phyloP scores from a whole-genome alignment of 64 coral and sea anemone species.

The Montipora sp. region DNA sequence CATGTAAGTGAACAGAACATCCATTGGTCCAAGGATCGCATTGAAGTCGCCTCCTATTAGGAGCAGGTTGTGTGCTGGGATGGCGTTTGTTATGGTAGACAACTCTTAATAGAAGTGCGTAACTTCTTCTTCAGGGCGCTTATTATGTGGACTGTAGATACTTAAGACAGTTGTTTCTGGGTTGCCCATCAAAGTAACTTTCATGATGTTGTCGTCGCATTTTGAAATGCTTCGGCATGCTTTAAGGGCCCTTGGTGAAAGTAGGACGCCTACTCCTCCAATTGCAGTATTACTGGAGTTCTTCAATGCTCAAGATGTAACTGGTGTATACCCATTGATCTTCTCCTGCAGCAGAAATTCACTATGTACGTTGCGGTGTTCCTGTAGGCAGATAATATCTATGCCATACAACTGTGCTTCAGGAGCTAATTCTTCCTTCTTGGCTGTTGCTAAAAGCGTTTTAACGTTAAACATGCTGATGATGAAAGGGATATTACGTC shows the following conservation, averaged over 20 bases:
- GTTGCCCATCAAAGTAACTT: slow-evolving; percentile 16
- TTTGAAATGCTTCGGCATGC: background rate
- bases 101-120: slow-evolving; percentile 32
- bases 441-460: background rate
- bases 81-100: background rate
- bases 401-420: slow-evolving; percentile 2
- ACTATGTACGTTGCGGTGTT: slow-evolving; percentile 23
- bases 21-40: slow-evolving; percentile 24
- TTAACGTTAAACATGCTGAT: slow-evolving; percentile 5
- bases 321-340: background rate
- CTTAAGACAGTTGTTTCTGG: slow-evolving; percentile 25
- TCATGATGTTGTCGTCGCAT: background rate
- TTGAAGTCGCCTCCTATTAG: slow-evolving; percentile 44
- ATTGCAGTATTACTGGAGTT: slow-evolving; percentile 13
- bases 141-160: slow-evolving; percentile 37
- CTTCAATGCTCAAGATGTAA: slow-evolving; percentile 35
- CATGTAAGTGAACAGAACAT: background rate
- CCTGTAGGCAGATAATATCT: slow-evolving; percentile 48
- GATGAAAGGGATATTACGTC: no score
- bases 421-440: slow-evolving; percentile 12
- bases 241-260: background rate
- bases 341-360: background rate
- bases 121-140: background rate
- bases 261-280: slow-evolving; percentile 40
- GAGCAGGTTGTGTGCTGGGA: slow-evolving; percentile 39